Base-by-base conservation (phyloP, 1,140 invertebrate species). In the Leptopilina boulardi region DNA sequence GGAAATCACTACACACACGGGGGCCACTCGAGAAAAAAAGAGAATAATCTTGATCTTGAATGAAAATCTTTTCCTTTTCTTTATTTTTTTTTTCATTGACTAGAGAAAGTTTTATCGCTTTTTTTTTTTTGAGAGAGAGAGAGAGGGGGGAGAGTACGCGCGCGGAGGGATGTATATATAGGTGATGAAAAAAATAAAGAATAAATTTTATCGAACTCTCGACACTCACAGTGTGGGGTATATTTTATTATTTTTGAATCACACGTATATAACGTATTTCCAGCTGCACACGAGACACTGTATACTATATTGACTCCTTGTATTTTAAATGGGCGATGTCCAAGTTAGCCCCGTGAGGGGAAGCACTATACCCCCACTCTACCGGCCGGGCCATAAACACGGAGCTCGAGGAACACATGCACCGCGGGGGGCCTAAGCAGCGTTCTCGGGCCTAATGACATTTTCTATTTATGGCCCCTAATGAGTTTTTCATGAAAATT, bases 191-290 rank as follows among this genome's bases (percentile, higher is more conserved):
- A 66, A 66, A 66, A 30, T n/a, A 38, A 38, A 38, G 34, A 38
- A 38, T 38, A 38, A 21, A 23, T 30, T 66, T 26, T 66, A 66
- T 66, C 56, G 26, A 23, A 6, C 42, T 19, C 42, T 51, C 72
- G 26, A 6, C 21, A 21, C 21, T 51, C 72, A 51, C 42, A 73
- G 23, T 30, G 51, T 47, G 23, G 8, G 41, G 42, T 30, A 73
- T 73, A 51, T 71, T 42, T 71, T 71, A 71, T 71, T 47, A 71
- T 42, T 71, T 59, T 41, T 47, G 30, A 71, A 42, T 71, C 19
- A 15, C 10, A 38, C 2, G 34, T 38, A 42, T n/a, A n/a, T 42
- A 19, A 42, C 15, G n/a, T 66, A 66, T 66, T 30, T 30, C 23
- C 56, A 30, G 56, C 21, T 30, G 56, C 56, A 34, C 56, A 34